Conservation (phyloP, 2,797 vertebrate species). For the Loriculus beryllinus region DNA sequence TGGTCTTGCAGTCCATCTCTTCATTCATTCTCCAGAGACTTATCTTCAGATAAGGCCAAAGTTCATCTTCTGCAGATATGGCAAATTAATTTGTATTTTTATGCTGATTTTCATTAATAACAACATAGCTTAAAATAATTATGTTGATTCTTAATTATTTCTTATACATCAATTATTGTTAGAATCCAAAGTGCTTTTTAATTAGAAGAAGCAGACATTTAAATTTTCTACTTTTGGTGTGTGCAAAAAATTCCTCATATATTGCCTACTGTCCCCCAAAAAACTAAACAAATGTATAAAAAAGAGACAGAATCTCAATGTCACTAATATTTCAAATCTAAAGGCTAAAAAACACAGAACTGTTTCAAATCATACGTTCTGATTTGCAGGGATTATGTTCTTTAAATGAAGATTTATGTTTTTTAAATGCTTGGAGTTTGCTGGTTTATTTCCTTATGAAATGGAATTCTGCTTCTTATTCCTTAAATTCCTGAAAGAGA, state of each 20-base stretch:
- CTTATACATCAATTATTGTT: background rate
- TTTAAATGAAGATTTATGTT: background rate
- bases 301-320: background rate
- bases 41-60: background rate
- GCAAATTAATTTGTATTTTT: background rate
- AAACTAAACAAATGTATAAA: background rate
- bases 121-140: background rate
- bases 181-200: background rate
- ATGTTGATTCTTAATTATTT: background rate
- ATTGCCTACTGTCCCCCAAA: background rate
- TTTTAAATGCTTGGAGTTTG: background rate
- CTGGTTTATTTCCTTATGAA: background rate
- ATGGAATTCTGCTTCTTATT: background rate
- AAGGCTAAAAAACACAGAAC: background rate
- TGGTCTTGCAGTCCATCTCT: background rate
- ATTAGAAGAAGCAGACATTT: background rate
- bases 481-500: background rate
- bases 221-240: background rate
- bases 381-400: background rate
- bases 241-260: background rate
- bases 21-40: background rate
- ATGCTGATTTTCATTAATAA: background rate
- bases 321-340: background rate
- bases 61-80: background rate
- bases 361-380: background rate